phyloP scores from a whole-genome alignment of 2,888 invertebrate genomes.

The Eristalis arbustorum region DNA sequence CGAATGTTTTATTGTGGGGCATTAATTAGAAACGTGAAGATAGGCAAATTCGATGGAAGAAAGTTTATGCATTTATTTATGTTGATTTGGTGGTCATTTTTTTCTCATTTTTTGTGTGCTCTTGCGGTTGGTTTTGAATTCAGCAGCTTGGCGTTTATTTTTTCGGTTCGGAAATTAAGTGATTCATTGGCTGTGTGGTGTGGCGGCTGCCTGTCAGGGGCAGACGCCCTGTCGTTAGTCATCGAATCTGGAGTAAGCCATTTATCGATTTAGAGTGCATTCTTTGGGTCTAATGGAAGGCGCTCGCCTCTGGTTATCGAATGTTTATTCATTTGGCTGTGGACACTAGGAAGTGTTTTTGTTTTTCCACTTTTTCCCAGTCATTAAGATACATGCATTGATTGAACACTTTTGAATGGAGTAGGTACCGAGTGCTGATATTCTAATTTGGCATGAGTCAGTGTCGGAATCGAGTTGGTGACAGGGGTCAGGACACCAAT shows the following conservation, averaged over 20 bases:
- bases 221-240: constrained; percentile 45
- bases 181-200: constrained; percentile 37
- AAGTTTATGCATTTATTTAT: background rate
- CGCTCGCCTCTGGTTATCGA: constrained; percentile 31
- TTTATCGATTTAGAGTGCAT: constrained; percentile 65
- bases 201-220: constrained; percentile 24
- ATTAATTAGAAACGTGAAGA: constrained; percentile 36
- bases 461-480: background rate
- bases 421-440: background rate
- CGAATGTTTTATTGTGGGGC: constrained; percentile 22
- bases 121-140: background rate
- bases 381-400: constrained; percentile 10
- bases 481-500: too few species aligned
- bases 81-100: background rate
- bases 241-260: constrained; percentile 44
- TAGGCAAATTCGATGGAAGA: constrained; percentile 5
- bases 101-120: background rate
- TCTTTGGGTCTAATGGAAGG: constrained; percentile 51
- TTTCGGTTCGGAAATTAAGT: constrained; percentile 3
- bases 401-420: background rate
- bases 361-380: background rate
- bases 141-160: background rate
- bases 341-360: background rate
- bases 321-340: constrained; percentile 47
- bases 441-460: background rate